Percentiles rank a stretch among this genome's conserved stretches.
phyloP scores from a whole-genome alignment of 2,797 vertebrate genomes.

The Helarctos malayanus region DNA sequence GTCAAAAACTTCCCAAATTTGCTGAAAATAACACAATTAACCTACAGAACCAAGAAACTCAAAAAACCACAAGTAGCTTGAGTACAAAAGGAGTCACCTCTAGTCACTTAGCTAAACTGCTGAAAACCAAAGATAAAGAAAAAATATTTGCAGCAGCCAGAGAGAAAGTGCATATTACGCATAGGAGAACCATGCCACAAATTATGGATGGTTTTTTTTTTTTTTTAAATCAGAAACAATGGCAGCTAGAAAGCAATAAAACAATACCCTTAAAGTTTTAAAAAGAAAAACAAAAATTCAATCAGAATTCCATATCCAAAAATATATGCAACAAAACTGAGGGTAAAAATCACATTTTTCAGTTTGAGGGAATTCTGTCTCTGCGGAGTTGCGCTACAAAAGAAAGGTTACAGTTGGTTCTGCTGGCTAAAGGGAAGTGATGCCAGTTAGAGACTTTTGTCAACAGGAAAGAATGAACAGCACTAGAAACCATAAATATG shows the following conservation, averaged over 20 bases:
- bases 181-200: not conserved
- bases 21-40: not conserved
- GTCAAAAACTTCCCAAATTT: not conserved
- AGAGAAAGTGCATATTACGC: not conserved
- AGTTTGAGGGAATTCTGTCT: not conserved
- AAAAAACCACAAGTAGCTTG: not conserved
- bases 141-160: not conserved
- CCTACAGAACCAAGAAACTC: not conserved
- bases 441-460: not conserved
- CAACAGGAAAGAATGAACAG: not conserved
- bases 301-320: not conserved
- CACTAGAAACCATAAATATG: not conserved
- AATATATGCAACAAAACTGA: not conserved
- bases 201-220: not conserved
- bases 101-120: not conserved
- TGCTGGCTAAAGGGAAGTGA: not conserved
- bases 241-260: not conserved
- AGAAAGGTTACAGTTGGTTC: not conserved
- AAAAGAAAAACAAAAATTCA: not conserved
- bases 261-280: not conserved
- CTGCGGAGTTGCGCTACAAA: not conserved
- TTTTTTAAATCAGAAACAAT: not conserved
- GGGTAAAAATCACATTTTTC: not conserved
- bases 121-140: not conserved
- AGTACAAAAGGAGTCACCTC: not conserved